Evolutionary conservation across 1,140 invertebrate genomes (phyloP), one percentile per base, ranked within the genome.

Genomic region (Scaptomyza montana): DNA sequence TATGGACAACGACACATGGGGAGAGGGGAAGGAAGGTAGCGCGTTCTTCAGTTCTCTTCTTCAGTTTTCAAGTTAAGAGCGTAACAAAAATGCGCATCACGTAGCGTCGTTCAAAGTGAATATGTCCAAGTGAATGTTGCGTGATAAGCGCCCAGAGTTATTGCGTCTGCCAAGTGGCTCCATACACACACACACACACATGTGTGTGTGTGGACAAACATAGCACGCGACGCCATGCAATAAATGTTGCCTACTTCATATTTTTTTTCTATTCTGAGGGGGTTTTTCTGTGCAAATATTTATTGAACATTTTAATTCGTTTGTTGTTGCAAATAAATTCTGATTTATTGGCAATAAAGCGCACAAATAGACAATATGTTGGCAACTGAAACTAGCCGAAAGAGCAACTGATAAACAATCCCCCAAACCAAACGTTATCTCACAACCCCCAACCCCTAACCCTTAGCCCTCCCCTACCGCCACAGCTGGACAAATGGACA

Each of bases 221-320:
- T 10, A 60, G 59, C 59, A 55, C 50, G 33, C 60, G 47, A 60
- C 21, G 49, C 25, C 69, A 67, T 59, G 64, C 68, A 65, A 77
- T 62, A 67, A 73, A 61, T 64, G 75, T 77, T 74, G 75, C 75
- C 71, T 70, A 70, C 71, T 74, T 74, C 12, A 43, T 41, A 12
- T 41, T 41, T n/a, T 43, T n/a, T 8, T 43, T 43, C n/a, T 3
- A 4, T 8, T 66, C 46, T 63, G 57, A 65, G 55, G 55, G 64
- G 57, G 28, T 59, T 70, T 43, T 43, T 43, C 84, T 87, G 79
- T 81, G 74, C 90, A 85, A 82, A 91, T 90, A 87, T 91, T 91
- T 91, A 90, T 91, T 87, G 90, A 91, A 90, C 90, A 89, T 91
- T 91, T 91, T 91, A 91, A 91, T 91, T 91, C 90, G 74, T 91